Evolutionary conservation across 2,888 invertebrate genomes (phyloP).

Genomic region (Chouioia cunea): DNA sequence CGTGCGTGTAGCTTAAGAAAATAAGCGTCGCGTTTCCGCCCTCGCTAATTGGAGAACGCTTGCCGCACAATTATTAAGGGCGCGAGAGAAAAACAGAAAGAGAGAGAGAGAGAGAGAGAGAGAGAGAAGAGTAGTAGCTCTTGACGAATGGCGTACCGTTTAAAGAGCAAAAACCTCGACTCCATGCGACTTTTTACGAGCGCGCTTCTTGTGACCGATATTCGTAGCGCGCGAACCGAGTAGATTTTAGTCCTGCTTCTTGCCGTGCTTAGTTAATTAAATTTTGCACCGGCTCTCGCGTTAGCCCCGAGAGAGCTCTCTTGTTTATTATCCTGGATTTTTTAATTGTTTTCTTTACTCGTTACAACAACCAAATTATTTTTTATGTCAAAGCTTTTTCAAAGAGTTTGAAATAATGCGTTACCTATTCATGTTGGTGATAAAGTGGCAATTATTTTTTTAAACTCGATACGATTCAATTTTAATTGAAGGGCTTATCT

Average conservation of each 20-base stretch:
- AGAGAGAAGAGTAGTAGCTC: background rate
- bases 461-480: too few species aligned
- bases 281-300: background rate
- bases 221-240: conserved; percentile 5
- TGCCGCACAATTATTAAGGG: conserved; percentile 33
- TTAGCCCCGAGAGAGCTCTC: too few species aligned
- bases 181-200: background rate
- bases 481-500: too few species aligned
- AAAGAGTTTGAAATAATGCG: too few species aligned
- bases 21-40: conserved; percentile 25
- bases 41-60: conserved; percentile 44
- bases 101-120: background rate
- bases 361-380: background rate
- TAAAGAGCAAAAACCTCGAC: conserved; percentile 34
- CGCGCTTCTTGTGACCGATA: conserved; percentile 29
- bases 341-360: background rate
- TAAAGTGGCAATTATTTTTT: too few species aligned
- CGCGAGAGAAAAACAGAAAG: background rate
- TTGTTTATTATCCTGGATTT: background rate
- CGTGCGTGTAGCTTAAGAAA: conserved; percentile 25
- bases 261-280: conserved; percentile 6
- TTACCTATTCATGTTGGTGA: too few species aligned
- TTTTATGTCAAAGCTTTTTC: too few species aligned
- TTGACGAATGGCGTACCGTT: conserved; percentile 35
- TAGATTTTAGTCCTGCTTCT: background rate